Evolutionary conservation across 2,797 vertebrate genomes (phyloP).

Genomic region (Mormyrus hasselquistii): DNA sequence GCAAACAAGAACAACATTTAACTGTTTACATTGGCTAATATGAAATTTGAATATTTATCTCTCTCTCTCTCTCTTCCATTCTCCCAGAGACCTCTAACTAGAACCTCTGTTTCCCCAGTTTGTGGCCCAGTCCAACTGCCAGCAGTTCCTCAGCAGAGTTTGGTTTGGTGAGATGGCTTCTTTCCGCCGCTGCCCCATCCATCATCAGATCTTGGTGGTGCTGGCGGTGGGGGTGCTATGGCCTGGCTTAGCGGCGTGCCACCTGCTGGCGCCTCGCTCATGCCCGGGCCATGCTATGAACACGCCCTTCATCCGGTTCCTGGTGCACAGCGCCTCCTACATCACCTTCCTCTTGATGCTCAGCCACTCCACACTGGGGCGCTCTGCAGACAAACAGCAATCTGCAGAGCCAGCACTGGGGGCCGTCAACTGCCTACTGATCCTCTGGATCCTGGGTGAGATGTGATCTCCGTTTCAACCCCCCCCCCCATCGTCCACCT

Average conservation of each 20-base stretch:
- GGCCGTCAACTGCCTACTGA: constrained; percentile 80
- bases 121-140: constrained; percentile 96
- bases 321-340: neutral
- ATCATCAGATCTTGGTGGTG: constrained; percentile 88
- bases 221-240: constrained; percentile 80
- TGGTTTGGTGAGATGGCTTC: constrained; percentile 97
- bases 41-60: neutral
- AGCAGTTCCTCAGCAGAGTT: constrained; percentile 96
- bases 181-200: constrained; percentile 89
- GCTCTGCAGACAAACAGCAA: neutral
- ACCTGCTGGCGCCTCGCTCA: neutral
- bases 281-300: neutral
- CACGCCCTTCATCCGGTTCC: neutral
- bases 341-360: neutral
- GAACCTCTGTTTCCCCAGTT: constrained; percentile 61
- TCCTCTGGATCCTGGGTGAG: constrained; percentile 4
- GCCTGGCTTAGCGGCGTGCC: constrained; percentile 78
- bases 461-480: neutral
- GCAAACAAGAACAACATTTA: neutral
- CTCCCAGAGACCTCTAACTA: neutral
- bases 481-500: neutral
- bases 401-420: constrained; percentile 50
- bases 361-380: neutral
- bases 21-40: neutral
- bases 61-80: neutral